Base-by-base conservation (phyloP, 2,113 vertebrate species). In the Thamnophis sirtalis region DNA sequence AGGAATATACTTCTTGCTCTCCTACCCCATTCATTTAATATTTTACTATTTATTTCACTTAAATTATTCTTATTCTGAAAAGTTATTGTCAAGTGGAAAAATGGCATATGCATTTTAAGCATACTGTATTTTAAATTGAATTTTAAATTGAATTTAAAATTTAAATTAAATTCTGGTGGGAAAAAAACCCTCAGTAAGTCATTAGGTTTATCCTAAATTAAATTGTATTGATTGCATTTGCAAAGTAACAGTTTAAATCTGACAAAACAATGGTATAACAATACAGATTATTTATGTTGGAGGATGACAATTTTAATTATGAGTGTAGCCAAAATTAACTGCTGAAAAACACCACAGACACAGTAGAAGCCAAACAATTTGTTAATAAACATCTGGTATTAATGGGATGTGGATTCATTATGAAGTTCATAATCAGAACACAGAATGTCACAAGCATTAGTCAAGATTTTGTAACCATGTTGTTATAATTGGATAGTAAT, bases 311-410 rank as follows among this genome's bases (percentile, higher is more conserved):
- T 8, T 24, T 85, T 84, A 1, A 73, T 80, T 80, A 53, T 21
- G 2, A 48, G 13, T 93, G 9, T 73, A 91, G 91, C 6, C 0
- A 0, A 0, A 91, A 24, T 87, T 60, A 92, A 73, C 9, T 90
- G 55, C 60, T 55, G 17, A 38, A 93, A n/a, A 58, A 38, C 3
- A 55, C 90, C n/a, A 28, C 90, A 88, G 89, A 4, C 38, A 54
- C 85, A n/a, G 92, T 38, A 89, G 89, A 53, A 11, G 3, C 5
- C 90, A 60, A 54, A 88, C 63, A 88, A 58, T 54, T 84, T 87
- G 89, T 93, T 93, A 88, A 91, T 91, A 93, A 93, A 88, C 92
- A 91, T 91, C 86, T 91, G 90, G 53, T 58, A 63, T 93, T 91
- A 91, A 93, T 48, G 43, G 86, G 68, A 92, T 93, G 38, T n/a